A percentile compares a stretch with the other conserved stretches of the same genome.
Evolutionary conservation across 2,113 vertebrate genomes (phyloP).

Genomic region (Salvator merianae): DNA sequence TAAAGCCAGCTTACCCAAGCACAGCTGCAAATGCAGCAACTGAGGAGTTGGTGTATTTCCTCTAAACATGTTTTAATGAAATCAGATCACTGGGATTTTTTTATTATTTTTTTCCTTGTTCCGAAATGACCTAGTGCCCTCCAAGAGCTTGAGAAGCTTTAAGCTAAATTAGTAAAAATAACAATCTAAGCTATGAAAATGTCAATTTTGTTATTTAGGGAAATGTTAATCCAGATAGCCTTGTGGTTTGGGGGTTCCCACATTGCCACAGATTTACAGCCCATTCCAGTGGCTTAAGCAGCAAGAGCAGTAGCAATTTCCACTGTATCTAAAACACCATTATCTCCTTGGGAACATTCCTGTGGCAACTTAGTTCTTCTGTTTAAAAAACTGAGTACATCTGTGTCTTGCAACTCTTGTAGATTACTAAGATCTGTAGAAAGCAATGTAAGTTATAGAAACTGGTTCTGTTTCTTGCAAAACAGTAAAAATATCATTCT

Average conservation of each 20-base stretch:
- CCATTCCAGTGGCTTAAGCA: background rate
- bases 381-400: background rate
- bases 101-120: constrained; percentile 8
- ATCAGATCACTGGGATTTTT: background rate
- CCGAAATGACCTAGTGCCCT: background rate
- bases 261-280: background rate
- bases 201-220: constrained; percentile 8
- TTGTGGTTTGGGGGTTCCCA: background rate
- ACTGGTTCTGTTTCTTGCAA: background rate
- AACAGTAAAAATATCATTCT: background rate
- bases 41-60: constrained; percentile 35
- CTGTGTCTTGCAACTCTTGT: background rate
- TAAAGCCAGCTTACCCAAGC: constrained; percentile 35
- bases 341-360: background rate
- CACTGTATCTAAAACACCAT: background rate
- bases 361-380: background rate
- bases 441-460: background rate
- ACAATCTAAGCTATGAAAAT: constrained; percentile 25
- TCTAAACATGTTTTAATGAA: background rate
- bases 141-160: constrained; percentile 10
- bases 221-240: background rate
- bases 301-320: background rate
- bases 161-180: constrained; percentile 20
- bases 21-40: constrained; percentile 24
- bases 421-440: background rate